Base-by-base conservation (phyloP, 2,888 invertebrate genomes). In the Drosophila picticornis region DNA sequence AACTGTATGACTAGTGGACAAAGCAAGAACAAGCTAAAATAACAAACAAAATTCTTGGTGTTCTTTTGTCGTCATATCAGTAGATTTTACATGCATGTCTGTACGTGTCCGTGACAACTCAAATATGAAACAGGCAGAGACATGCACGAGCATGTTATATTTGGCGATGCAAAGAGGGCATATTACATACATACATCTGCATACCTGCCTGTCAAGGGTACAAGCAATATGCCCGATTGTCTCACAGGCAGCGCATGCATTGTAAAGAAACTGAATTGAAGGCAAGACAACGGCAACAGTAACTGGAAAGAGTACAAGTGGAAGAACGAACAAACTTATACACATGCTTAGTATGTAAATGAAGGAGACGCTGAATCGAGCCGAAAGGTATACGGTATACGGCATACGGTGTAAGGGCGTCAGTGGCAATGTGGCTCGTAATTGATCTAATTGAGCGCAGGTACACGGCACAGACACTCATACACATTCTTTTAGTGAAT, bases 371-470 rank as follows among this genome's bases (percentile, higher is more conserved):
- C 31, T 43, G 66, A 36, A 53, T 53, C 51, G 53, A 75, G 66
- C 60, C 66, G 5, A 48, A 51, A 65, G 59, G 52, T 56, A 67
- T 67, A 65, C 64, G n/a, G 40, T 4, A 40, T n/a, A 40, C 40
- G 64, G 60, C 76, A 70, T 50, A 68, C 53, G 75, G 68, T 66
- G 67, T 64, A 85, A 84, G 84, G 87, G 87, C 84, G 69, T 82
- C 72, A 84, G 87, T 71, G 80, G 84, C 77, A 84, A 84, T 80
- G 80, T 80, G 83, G 70, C 85, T 69, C 83, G 83, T 88, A 85
- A 85, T 85, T 84, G 88, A 85, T 82, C 79, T 85, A 85, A 85
- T 88, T 84, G 84, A 85, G 88, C 79, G 75, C 85, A 84, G 85
- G 88, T 84, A 84, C 70, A 75, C 58, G 25, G 69, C 63, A 60